These are phyloP conservation scores for Ptilodon capucinus DNA, from an alignment of 2,888 invertebrate species.

Conservation along the genomic window DNA sequence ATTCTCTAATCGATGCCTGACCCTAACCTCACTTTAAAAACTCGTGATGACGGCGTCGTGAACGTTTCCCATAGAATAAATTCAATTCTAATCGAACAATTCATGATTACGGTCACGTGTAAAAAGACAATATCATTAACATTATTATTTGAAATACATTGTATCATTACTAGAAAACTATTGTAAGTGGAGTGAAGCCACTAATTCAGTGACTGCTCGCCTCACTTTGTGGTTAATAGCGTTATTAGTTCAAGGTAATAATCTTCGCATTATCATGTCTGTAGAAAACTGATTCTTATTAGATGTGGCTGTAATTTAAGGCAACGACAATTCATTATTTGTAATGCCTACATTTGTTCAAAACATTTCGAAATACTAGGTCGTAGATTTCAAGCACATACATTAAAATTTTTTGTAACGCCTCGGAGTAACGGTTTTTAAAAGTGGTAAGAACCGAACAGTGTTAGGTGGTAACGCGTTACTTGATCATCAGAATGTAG, in stretches of 20 bases:
- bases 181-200: background rate
- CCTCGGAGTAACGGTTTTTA: slow-evolving; percentile 27
- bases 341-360: slow-evolving; percentile 5
- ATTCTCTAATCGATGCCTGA: slow-evolving; percentile 45
- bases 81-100: slow-evolving; percentile 4
- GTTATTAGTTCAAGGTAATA: background rate
- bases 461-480: slow-evolving; percentile 21
- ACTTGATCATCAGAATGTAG: slow-evolving; percentile 16
- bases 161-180: background rate
- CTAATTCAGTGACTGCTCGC: background rate
- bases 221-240: background rate
- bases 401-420: slow-evolving; percentile 19
- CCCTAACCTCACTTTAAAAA: slow-evolving; percentile 38
- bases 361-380: slow-evolving; percentile 19
- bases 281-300: background rate
- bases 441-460: slow-evolving; percentile 21
- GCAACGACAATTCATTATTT: background rate
- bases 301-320: background rate
- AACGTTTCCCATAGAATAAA: slow-evolving; percentile 3
- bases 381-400: slow-evolving; percentile 18
- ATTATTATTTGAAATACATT: background rate
- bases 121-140: background rate
- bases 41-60: slow-evolving; percentile 20
- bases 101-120: background rate
- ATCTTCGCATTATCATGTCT: background rate